Evolutionary conservation across 2,888 invertebrate species (phyloP).

Genomic region (Meganola albula): DNA sequence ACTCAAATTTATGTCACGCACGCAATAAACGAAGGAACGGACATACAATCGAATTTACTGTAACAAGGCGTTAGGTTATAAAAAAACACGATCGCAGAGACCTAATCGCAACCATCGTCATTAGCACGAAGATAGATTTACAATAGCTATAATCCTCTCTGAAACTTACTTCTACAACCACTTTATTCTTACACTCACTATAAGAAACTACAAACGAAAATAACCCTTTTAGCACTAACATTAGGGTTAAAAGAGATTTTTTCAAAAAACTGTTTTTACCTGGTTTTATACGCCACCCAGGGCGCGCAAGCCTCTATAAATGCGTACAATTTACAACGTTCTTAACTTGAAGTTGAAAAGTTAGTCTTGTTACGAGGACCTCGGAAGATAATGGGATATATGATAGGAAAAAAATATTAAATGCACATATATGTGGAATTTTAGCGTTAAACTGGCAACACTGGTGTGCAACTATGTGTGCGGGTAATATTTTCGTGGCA

Average conservation of each 20-base stretch:
- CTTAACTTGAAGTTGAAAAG: conserved; percentile 67
- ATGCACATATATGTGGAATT: conserved; percentile 22
- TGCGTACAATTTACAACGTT: conserved; percentile 67
- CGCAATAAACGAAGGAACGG: conserved; percentile 17
- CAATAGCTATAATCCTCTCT: conserved; percentile 61
- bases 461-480: conserved; percentile 21
- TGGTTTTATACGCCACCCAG: conserved; percentile 52
- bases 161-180: conserved; percentile 49
- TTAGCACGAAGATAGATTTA: conserved; percentile 67
- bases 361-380: conserved; percentile 52
- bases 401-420: conserved; percentile 29
- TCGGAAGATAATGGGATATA: conserved; percentile 46
- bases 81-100: conserved; percentile 32
- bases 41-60: conserved; percentile 20
- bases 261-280: conserved; percentile 4
- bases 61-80: conserved; percentile 28
- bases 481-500: conserved; percentile 13
- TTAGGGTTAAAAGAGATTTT: conserved; percentile 2
- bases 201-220: conserved; percentile 1
- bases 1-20: conserved; percentile 11
- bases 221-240: conserved; percentile 1
- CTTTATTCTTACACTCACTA: conserved; percentile 2
- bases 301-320: conserved; percentile 62
- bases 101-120: conserved; percentile 53
- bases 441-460: conserved; percentile 14